Evolutionary conservation across 2,888 invertebrate species (phyloP), one percentile per base, ranked within the genome.

Genomic region (Lymantria dispar): DNA sequence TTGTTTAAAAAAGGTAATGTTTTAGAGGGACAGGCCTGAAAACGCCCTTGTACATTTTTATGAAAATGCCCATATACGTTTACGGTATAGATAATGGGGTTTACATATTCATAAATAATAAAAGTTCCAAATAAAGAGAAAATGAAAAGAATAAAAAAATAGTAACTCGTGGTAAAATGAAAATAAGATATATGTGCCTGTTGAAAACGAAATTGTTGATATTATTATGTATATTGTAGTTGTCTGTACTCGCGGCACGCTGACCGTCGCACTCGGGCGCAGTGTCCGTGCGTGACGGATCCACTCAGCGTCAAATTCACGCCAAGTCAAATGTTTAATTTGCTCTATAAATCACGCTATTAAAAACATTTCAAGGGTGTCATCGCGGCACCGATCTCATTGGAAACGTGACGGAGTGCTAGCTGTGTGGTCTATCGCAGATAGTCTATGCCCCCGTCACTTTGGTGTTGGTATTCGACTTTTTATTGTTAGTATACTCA

Each of bases 261-360:
- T 56, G 72, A 60, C 63, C 59, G 60, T 33, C 42, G 33, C 33
- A 52, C 64, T 64, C 68, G 69, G 66, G 65, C 71, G 58, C 70
- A 62, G 54, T 62, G 83, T 80, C 87, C 90, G 89, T 90, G 90
- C 90, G 90, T 90, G 87, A 80, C 90, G 69, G 86, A 90, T 90
- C 80, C 87, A 88, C 89, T 90, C 90, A 90, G 78, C 83, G 70
- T 80, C 84, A 80, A 85, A 90, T 91, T 90, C 90, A 91, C 89
- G 90, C 72, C 85, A 89, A 90, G 86, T 91, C 90, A 91, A 90
- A 91, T 91, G 90, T 91, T 91, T 91, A 91, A 91, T 90, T 91
- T 91, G 89, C 85, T 90, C 88, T 90, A 89, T 90, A 90, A 90
- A 89, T 89, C 89, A 90, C 81, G 84, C 87, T 79, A 91, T 90